A percentile compares a stretch with the other conserved stretches of the same genome.
These are phyloP conservation scores for Tachysurus fulvidraco DNA, from an alignment of 2,113 vertebrate species.

Conservation along the genomic window DNA sequence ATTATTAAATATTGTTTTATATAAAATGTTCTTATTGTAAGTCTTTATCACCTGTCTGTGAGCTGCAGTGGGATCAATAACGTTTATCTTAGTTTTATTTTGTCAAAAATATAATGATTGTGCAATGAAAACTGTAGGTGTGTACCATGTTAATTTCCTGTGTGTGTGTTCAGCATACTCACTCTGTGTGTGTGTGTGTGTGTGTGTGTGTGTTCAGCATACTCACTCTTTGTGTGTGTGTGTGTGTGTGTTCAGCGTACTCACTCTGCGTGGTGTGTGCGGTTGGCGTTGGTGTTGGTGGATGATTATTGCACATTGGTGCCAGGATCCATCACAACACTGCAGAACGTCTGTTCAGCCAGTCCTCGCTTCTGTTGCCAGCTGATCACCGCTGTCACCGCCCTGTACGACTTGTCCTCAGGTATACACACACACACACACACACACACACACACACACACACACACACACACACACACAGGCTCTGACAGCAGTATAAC, in stretches of 20 bases:
- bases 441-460: slow-evolving; percentile 1
- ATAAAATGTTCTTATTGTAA: no score
- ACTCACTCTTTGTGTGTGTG: slow-evolving; percentile 73
- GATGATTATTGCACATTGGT: slow-evolving; percentile 95
- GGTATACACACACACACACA: slow-evolving; percentile 66
- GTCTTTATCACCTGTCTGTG: no score
- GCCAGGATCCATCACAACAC: slow-evolving; percentile 85
- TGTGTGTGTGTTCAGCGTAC: slow-evolving; percentile 74
- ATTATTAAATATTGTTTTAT: no score
- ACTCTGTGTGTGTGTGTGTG: slow-evolving; percentile 85
- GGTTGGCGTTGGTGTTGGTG: slow-evolving; percentile 86
- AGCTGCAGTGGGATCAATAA: no score
- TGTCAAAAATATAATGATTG: no score
- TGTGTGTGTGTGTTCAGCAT: slow-evolving; percentile 74
- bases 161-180: slow-evolving; percentile 77
- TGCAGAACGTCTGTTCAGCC: slow-evolving; percentile 86
- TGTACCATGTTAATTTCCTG: background rate
- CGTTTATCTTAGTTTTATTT: no score
- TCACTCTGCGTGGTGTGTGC: slow-evolving; percentile 85
- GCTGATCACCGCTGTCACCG: slow-evolving; percentile 89
- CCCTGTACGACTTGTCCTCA: slow-evolving; percentile 88
- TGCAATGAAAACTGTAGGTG: background rate
- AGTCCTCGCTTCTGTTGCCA: slow-evolving; percentile 98
- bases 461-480: background rate
- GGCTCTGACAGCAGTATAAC: background rate